Evolutionary conservation across 2,888 invertebrate species (phyloP).

Genomic region (Teinopalpus imperialis): DNA sequence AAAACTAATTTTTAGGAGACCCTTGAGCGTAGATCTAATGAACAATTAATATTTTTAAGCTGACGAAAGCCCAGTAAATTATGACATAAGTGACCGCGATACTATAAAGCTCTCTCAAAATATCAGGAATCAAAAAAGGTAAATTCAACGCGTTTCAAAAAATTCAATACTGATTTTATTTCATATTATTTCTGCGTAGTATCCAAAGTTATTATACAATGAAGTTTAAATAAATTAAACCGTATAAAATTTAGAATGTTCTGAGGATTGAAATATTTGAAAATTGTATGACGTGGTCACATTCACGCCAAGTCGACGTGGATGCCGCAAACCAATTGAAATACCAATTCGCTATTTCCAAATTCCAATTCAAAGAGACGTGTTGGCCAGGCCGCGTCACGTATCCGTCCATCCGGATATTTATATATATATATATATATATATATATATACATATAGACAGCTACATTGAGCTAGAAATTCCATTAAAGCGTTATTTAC

Average conservation of each 20-base stretch:
- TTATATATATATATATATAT: constrained; percentile 31
- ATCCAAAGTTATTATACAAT: background rate
- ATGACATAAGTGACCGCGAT: too few species aligned
- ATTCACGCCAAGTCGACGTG: constrained; percentile 2
- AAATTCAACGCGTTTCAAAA: too few species aligned
- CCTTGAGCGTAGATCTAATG: too few species aligned
- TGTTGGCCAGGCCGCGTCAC: constrained; percentile 44
- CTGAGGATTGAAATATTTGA: background rate
- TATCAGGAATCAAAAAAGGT: too few species aligned
- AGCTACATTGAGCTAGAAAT: constrained; percentile 56
- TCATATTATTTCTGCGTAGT: too few species aligned
- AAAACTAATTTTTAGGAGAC: too few species aligned
- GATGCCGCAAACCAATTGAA: constrained; percentile 56
- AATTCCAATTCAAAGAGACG: constrained; percentile 52
- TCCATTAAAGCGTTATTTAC: constrained; percentile 74
- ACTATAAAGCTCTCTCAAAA: too few species aligned
- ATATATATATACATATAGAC: constrained; percentile 36
- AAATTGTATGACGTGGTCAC: background rate
- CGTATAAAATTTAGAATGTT: background rate
- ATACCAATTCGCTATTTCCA: constrained; percentile 57
- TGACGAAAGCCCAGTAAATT: too few species aligned
- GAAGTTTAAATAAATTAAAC: too few species aligned
- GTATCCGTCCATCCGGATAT: constrained; percentile 37
- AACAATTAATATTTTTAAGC: too few species aligned
- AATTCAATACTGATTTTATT: too few species aligned